Conservation (phyloP, 2,888 invertebrate species). For the Drosophila paramelanica region DNA sequence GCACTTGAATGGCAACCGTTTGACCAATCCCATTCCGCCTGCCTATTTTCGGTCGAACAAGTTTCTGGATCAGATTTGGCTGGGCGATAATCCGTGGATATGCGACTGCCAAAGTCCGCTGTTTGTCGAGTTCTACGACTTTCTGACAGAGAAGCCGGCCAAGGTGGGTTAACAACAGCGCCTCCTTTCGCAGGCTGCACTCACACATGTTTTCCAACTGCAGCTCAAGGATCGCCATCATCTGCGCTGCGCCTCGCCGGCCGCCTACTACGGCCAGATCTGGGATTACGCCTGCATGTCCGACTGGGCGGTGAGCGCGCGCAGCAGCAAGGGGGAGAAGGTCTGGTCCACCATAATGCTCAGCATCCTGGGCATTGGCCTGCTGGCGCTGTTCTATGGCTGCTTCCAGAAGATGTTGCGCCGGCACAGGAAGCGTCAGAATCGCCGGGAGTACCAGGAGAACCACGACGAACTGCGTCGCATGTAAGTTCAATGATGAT, state of each 20-base stretch:
- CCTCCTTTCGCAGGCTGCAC: no score
- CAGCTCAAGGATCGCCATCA: slow-evolving; percentile 83
- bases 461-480: slow-evolving; percentile 84
- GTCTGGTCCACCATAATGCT: slow-evolving; percentile 88
- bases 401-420: slow-evolving; percentile 86
- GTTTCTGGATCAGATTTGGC: slow-evolving; percentile 87
- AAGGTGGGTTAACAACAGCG: slow-evolving; percentile 74
- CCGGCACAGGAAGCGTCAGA: slow-evolving; percentile 85
- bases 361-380: slow-evolving; percentile 80
- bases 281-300: slow-evolving; percentile 90
- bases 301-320: slow-evolving; percentile 86
- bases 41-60: slow-evolving; percentile 87
- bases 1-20: slow-evolving; percentile 89
- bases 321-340: slow-evolving; percentile 85
- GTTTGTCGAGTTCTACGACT: slow-evolving; percentile 88
- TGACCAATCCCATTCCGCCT: slow-evolving; percentile 88
- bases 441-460: slow-evolving; percentile 85
- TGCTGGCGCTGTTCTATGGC: slow-evolving; percentile 60
- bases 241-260: slow-evolving; percentile 89
- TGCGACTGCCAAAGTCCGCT: slow-evolving; percentile 89
- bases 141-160: slow-evolving; percentile 86
- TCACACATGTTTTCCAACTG: background rate
- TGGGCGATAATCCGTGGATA: slow-evolving; percentile 91
- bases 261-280: slow-evolving; percentile 87
- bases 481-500: slow-evolving; percentile 73